Evolutionary conservation across 1,140 invertebrate species (phyloP), one percentile per base, ranked within the genome.

Genomic region (Tigriopus japonicus): DNA sequence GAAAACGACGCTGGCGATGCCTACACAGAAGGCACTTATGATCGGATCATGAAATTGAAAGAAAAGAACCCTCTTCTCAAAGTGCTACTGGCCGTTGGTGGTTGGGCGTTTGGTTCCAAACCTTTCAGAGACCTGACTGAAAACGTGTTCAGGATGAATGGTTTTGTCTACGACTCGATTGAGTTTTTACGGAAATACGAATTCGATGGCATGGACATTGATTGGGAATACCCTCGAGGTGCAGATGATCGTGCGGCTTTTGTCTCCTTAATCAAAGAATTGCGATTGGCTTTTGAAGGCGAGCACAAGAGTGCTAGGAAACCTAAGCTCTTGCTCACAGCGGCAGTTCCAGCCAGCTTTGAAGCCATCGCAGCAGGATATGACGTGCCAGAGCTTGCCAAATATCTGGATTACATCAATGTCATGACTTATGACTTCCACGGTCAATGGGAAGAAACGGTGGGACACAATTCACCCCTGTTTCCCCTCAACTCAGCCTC

Each of bases 391-490:
- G 89, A 93, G 75, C 88, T 94, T 60, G 86, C 87, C 35, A 92
- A 93, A 74, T 92, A 89, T 67, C 72, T 93, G 65, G 89, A 94
- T 72, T 90, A 87, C 67, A 87, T 94, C 67, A 93, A 92, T 68
- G 82, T 93, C 5, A 92, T 93, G 88, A 90, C 87, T 1, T 94
- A 92, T 66, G 90, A 93, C 69, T 92, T 92, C 76, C 88, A 92
- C 68, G 88, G 88, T 0, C 85, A 88, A 68, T 92, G 87, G 88
- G 87, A 92, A 69, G 76, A 86, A 64, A 84, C 86, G 67, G 87
- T 92, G 13, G 88, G 89, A 1, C 89, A 93, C 71, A 92, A 92
- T 72, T 86, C 86, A 63, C 90, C 90, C 0, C 77, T 95, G 0
- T 89, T 83, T 70, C 83, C 89, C 0, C 71, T 94, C 2, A 87